Evolutionary conservation across 1,140 invertebrate species (phyloP).

Genomic region (Nasonia longicornis): DNA sequence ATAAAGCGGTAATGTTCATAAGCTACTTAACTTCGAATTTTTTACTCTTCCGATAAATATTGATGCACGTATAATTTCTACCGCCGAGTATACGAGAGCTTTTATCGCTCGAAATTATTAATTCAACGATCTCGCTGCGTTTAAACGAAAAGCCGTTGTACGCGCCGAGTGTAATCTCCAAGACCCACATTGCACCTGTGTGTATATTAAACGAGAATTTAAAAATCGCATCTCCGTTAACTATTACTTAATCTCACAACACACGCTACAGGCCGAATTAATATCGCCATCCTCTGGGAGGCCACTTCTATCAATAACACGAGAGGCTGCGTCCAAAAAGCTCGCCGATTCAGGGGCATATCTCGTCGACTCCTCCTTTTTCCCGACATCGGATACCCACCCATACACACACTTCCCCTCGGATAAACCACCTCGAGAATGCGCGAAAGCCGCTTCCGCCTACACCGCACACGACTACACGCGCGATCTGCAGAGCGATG

Average conservation of each 20-base stretch:
- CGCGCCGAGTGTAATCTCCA: no score
- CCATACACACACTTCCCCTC: not conserved
- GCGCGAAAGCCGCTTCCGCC: not conserved
- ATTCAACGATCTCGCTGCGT: not conserved
- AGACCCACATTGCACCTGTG: no score
- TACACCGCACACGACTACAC: not conserved
- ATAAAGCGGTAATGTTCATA: no score
- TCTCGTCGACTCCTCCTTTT: not conserved
- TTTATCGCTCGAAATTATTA: not conserved
- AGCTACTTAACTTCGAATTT: not conserved
- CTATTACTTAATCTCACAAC: no score
- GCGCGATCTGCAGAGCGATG: constrained; percentile 15
- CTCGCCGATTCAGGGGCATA: no score
- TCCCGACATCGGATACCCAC: not conserved
- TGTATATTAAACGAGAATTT: no score
- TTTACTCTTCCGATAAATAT: not conserved
- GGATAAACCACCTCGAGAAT: not conserved
- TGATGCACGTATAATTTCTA: not conserved
- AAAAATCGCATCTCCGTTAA: no score
- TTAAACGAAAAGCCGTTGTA: not conserved
- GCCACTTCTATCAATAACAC: no score
- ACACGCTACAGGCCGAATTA: no score
- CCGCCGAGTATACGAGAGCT: not conserved
- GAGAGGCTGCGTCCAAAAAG: no score
- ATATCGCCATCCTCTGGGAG: no score